These are phyloP conservation scores for Forbesichthys agassizii DNA, from an alignment of 2,113 vertebrate genomes.

Conservation along the genomic window DNA sequence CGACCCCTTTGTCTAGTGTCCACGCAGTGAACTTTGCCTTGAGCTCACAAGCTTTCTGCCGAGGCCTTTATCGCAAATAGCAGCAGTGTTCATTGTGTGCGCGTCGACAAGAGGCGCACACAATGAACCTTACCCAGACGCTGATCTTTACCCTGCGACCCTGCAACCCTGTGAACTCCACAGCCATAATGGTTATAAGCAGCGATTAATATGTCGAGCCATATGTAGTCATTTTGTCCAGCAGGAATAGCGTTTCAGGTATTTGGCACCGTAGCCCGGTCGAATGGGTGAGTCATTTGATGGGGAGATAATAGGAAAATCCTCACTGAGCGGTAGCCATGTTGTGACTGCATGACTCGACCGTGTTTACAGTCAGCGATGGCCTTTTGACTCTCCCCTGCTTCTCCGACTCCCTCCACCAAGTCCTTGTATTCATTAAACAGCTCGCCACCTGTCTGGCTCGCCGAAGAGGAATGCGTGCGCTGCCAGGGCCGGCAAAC, in stretches of 20 bases:
- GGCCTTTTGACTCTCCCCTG: slow-evolving; percentile 50
- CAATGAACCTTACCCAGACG: not conserved
- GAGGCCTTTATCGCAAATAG: not conserved
- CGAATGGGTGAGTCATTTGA: slow-evolving; percentile 7
- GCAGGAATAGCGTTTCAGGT: slow-evolving; percentile 14
- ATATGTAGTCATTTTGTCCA: slow-evolving; percentile 21
- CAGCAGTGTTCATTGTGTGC: not conserved
- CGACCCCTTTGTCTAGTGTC: slow-evolving; percentile 2
- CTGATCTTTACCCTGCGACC: slow-evolving; percentile 1
- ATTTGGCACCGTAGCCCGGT: slow-evolving; percentile 4
- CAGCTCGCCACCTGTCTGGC: slow-evolving; percentile 65
- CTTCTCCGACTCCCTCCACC: slow-evolving; percentile 36
- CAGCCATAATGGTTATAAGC: not conserved
- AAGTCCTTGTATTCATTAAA: slow-evolving; percentile 71
- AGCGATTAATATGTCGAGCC: slow-evolving; percentile 12
- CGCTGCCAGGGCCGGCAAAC: slow-evolving; percentile 20
- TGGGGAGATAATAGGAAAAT: slow-evolving; percentile 23
- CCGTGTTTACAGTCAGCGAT: slow-evolving; percentile 60
- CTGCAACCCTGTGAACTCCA: not conserved
- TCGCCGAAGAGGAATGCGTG: slow-evolving; percentile 50
- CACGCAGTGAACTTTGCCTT: slow-evolving; percentile 1
- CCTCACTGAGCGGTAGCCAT: slow-evolving; percentile 54
- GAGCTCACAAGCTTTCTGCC: not conserved
- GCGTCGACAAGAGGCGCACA: not conserved
- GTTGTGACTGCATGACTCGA: slow-evolving; percentile 52